These are phyloP conservation scores for Lycodopsis pacificus DNA, from an alignment of 2,797 vertebrate species.

Conservation along the genomic window DNA sequence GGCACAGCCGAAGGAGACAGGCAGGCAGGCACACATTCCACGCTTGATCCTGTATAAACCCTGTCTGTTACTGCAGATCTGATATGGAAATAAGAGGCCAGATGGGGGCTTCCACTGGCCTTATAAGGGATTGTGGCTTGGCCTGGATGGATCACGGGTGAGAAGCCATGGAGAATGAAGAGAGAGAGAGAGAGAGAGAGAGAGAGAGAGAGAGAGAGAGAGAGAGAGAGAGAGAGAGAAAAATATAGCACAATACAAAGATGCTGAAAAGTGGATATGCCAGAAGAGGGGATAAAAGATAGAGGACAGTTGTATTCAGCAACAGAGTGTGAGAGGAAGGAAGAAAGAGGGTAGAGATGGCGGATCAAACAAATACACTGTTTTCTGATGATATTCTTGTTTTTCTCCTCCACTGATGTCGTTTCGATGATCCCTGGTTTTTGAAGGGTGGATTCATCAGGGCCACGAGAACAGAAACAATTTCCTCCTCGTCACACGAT, in stretches of 20 bases:
- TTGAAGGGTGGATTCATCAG: constrained; percentile 62
- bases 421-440: constrained; percentile 58
- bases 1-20: constrained; percentile 34
- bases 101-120: constrained; percentile 76
- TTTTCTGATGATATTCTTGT: constrained; percentile 44
- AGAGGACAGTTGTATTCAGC: constrained; percentile 5
- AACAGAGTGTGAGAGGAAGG: constrained; percentile 14
- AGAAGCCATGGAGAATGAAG: constrained; percentile 67
- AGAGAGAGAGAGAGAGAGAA: constrained; percentile 1
- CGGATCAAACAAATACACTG: constrained; percentile 23
- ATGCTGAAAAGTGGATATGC: constrained; percentile 16
- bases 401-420: constrained; percentile 40
- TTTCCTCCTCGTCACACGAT: constrained; percentile 71
- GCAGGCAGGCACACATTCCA: constrained; percentile 71
- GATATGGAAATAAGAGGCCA: constrained; percentile 81
- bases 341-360: constrained; percentile 14
- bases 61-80: constrained; percentile 76
- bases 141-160: constrained; percentile 70
- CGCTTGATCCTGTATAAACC: constrained; percentile 77
- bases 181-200: constrained; percentile 1
- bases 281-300: constrained; percentile 7
- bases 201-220: neutral
- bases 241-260: constrained; percentile 24
- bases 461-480: constrained; percentile 68
- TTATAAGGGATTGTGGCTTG: constrained; percentile 79